Base-by-base conservation (phyloP, 2,113 vertebrate genomes). In the Aythya baeri region DNA sequence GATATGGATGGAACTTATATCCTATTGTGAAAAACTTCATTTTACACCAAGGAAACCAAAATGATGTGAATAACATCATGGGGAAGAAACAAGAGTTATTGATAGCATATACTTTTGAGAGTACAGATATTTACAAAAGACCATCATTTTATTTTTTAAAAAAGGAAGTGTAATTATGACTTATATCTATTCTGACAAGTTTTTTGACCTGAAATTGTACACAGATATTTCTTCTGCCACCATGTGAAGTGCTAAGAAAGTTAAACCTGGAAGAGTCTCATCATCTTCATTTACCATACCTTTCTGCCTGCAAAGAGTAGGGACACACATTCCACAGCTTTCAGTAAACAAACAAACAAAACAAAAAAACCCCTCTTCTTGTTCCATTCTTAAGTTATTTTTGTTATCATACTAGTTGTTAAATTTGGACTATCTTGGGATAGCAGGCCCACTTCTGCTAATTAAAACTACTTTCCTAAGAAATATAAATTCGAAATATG, bases 301-400 rank as follows among this genome's bases (percentile, higher is more conserved):
- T 76, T 94, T 89, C 63, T 83, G 34, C 18, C 34, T 86, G 11
- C 49, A 61, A 26, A 1, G 3, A 85, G 29, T 63, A 49, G 43
- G 43, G 86, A 65, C 32, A 91, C 31, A 32, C 25, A 25, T 72
- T 87, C 49, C 65, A 32, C 29, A 76, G 21, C 17, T 76, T 86
- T 62, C 72, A 44, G 34, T 89, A 54, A 59, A 95, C 82, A 82
- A 63, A 62, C 34, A 21, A 21, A 49, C 13, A 59, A 38, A 34
- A 59, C 11, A 21, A 59, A 22, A 12, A 62, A 34, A 63, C 27
- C 27, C 27, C 15, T 25, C 34, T 7, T 66, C 81, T 92, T 61
- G 23, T 79, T 91, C 26, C 73, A 79, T 72, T 94, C 73, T 72
- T 83, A 72, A 62, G 21, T 62, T 70, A 91, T 72, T 93, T 95